These are phyloP conservation scores for Procambarus clarkii DNA, from an alignment of 1,140 invertebrate genomes.

Conservation along the genomic window DNA sequence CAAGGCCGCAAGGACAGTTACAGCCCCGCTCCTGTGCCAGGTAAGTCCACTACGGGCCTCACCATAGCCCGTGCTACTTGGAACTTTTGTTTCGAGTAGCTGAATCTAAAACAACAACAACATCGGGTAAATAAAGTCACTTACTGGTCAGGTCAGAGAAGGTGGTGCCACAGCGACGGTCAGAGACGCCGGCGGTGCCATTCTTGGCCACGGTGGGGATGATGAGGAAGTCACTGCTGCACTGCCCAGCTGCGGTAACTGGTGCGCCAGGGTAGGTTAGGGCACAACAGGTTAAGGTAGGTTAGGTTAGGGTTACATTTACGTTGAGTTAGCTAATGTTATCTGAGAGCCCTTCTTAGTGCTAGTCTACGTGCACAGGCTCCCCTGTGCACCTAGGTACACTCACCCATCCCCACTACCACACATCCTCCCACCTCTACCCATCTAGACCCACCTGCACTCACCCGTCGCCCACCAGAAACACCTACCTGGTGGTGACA, in stretches of 20 bases:
- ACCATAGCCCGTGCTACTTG: too few relatives aligned
- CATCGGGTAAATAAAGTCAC: not conserved
- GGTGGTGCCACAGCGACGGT: conserved; percentile 39
- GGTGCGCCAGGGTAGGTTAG: not conserved
- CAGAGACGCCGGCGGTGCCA: not conserved
- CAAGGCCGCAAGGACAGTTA: too few relatives aligned
- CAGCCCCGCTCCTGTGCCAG: too few relatives aligned
- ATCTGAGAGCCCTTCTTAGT: too few relatives aligned
- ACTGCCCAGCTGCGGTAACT: not conserved
- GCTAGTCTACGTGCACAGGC: too few relatives aligned
- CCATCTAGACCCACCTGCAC: not conserved
- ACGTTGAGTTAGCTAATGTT: too few relatives aligned
- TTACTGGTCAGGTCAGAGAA: conserved; percentile 26
- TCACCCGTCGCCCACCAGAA: not conserved
- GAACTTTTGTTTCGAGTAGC: too few relatives aligned
- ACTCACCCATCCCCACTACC: not conserved
- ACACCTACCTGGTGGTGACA: conserved; percentile 74
- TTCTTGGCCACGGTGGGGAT: conserved; percentile 34
- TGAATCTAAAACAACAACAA: too few relatives aligned
- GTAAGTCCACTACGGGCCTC: too few relatives aligned
- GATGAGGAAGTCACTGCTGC: not conserved
- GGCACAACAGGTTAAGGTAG: too few relatives aligned
- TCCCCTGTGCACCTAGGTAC: not conserved
- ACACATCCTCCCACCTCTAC: not conserved
- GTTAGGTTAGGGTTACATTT: too few relatives aligned